Evolutionary conservation across 2,888 invertebrate genomes (phyloP).

Genomic region (Halictus ligatus): DNA sequence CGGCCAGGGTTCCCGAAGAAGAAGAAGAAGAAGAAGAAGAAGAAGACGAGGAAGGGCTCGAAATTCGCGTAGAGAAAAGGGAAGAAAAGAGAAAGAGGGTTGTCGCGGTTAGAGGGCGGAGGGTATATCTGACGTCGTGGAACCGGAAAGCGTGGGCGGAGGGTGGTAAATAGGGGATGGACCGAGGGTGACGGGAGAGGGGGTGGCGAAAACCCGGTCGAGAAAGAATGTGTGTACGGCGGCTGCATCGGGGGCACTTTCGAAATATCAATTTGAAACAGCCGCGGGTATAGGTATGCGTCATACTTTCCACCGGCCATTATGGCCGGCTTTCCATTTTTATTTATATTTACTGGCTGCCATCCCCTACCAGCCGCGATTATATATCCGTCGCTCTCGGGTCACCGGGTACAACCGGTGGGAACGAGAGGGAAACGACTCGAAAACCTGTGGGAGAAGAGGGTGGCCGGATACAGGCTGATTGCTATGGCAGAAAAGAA

Average conservation of each 20-base stretch:
- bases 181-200: not conserved
- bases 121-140: slow-evolving; percentile 12
- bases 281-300: slow-evolving; percentile 76
- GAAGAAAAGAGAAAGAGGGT: slow-evolving; percentile 8
- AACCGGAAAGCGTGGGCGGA: slow-evolving; percentile 25
- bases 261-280: slow-evolving; percentile 82
- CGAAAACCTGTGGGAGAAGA: slow-evolving; percentile 29
- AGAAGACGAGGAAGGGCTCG: not conserved
- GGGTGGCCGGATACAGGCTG: slow-evolving; percentile 15
- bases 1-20: not conserved
- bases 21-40: not conserved
- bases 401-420: slow-evolving; percentile 46
- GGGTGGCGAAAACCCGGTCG: not conserved
- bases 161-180: not conserved
- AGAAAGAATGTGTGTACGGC: slow-evolving; percentile 52
- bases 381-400: slow-evolving; percentile 64
- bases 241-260: slow-evolving; percentile 65
- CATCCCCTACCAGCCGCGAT: slow-evolving; percentile 35
- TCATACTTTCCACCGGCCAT: slow-evolving; percentile 82
- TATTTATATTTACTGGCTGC: slow-evolving; percentile 80
- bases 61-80: not conserved
- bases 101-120: slow-evolving; percentile 1
- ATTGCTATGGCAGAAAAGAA: slow-evolving; percentile 13
- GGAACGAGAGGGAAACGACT: slow-evolving; percentile 2
- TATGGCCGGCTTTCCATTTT: slow-evolving; percentile 84